Conservation (phyloP, 2,797 vertebrate species). For the Neoniphon sammara region DNA sequence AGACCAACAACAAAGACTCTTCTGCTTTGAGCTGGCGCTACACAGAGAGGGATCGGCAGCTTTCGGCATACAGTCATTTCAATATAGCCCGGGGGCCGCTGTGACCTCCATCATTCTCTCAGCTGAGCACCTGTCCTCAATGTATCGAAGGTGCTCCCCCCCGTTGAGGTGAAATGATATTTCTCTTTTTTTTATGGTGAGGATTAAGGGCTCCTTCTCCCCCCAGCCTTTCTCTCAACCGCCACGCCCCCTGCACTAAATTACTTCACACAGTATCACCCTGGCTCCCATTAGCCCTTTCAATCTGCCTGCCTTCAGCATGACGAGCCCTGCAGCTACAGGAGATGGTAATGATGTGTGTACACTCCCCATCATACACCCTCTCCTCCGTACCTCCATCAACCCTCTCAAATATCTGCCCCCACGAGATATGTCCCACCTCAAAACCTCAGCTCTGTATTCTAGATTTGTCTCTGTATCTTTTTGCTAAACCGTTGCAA, state of each 20-base stretch:
- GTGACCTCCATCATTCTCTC: constrained; percentile 73
- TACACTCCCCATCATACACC: constrained; percentile 50
- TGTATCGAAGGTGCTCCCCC: constrained; percentile 66
- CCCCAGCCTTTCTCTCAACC: constrained; percentile 45
- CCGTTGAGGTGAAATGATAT: constrained; percentile 69
- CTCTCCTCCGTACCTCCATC: constrained; percentile 30
- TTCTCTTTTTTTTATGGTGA: constrained; percentile 62
- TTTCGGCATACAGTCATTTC: constrained; percentile 63
- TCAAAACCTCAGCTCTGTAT: constrained; percentile 35
- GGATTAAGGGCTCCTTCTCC: constrained; percentile 74
- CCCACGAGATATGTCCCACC: constrained; percentile 44
- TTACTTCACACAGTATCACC: constrained; percentile 81
- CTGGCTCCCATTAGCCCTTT: constrained; percentile 77
- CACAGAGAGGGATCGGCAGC: constrained; percentile 49
- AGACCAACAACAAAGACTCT: constrained; percentile 74
- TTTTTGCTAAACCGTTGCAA: constrained; percentile 58
- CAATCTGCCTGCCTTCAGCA: constrained; percentile 85
- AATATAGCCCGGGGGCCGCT: constrained; percentile 53
- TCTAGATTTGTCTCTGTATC: constrained; percentile 53
- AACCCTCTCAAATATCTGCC: constrained; percentile 56
- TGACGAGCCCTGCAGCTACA: constrained; percentile 75
- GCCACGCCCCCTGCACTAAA: constrained; percentile 75
- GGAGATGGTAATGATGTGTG: constrained; percentile 81
- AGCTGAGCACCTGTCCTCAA: constrained; percentile 73
- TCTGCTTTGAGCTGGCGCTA: constrained; percentile 60